phyloP scores from a whole-genome alignment of 1,140 invertebrate genomes.

The Luehdorfia chinensis region DNA sequence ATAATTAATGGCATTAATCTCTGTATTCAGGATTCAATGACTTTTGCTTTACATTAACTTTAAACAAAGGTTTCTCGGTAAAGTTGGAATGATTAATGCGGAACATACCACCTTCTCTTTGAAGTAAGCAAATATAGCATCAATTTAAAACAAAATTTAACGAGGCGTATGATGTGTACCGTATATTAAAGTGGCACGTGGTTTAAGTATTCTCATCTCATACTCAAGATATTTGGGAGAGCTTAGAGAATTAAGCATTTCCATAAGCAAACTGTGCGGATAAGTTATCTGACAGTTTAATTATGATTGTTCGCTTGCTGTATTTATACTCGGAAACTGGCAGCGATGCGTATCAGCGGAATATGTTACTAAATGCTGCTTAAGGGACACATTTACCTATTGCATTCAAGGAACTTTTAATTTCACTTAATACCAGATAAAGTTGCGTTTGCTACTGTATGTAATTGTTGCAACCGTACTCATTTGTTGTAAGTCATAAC shows the following conservation, averaged over 20 bases:
- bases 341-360: neutral
- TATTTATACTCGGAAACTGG: neutral
- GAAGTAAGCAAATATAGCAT: constrained; percentile 1
- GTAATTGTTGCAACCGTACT: no score
- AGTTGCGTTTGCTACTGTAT: no score
- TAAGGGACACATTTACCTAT: no score
- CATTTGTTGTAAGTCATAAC: no score
- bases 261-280: neutral
- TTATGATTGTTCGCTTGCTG: no score
- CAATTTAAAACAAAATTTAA: constrained; percentile 10
- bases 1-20: constrained; percentile 14
- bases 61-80: constrained; percentile 7
- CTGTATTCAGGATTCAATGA: constrained; percentile 14
- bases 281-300: neutral
- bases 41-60: constrained; percentile 12
- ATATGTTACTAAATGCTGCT: neutral
- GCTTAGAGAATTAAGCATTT: neutral
- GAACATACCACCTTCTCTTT: constrained; percentile 12
- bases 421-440: no score
- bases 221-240: neutral
- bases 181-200: no score
- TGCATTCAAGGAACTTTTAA: no score
- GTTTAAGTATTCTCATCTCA: neutral
- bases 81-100: constrained; percentile 16
- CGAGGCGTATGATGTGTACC: neutral